Evolutionary conservation across 2,888 invertebrate genomes (phyloP).

Genomic region (Limnephilus rhombicus): DNA sequence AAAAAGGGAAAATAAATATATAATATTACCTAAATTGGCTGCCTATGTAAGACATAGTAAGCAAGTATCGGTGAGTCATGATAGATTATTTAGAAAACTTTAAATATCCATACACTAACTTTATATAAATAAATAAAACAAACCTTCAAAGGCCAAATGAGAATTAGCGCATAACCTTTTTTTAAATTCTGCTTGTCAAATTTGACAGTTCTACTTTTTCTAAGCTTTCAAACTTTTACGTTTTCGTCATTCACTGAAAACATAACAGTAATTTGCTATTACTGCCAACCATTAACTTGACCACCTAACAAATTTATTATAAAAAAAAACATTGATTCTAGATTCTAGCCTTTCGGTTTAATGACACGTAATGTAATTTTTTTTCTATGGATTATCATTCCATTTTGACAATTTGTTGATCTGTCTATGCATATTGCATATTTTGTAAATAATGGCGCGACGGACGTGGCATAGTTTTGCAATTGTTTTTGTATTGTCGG

Average conservation of each 20-base stretch:
- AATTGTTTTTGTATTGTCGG: conserved; percentile 71
- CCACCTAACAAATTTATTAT: neutral
- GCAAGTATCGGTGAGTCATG: conserved; percentile 79
- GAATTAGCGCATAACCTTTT: neutral
- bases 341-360: conserved; percentile 4
- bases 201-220: neutral
- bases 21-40: conserved; percentile 83
- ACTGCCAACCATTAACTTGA: no score
- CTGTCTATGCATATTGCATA: conserved; percentile 21
- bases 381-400: neutral
- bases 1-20: neutral
- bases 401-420: neutral
- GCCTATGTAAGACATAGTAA: conserved; percentile 88
- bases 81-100: neutral
- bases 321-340: neutral
- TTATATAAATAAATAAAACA: neutral
- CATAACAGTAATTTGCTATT: neutral
- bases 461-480: conserved; percentile 77
- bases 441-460: conserved; percentile 66
- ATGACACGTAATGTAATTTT: neutral
- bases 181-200: neutral
- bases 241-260: neutral
- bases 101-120: neutral
- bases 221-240: neutral
- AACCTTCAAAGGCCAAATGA: neutral